These are phyloP conservation scores for Drosophila serrata DNA, from an alignment of 1,140 invertebrate genomes.

Conservation along the genomic window DNA sequence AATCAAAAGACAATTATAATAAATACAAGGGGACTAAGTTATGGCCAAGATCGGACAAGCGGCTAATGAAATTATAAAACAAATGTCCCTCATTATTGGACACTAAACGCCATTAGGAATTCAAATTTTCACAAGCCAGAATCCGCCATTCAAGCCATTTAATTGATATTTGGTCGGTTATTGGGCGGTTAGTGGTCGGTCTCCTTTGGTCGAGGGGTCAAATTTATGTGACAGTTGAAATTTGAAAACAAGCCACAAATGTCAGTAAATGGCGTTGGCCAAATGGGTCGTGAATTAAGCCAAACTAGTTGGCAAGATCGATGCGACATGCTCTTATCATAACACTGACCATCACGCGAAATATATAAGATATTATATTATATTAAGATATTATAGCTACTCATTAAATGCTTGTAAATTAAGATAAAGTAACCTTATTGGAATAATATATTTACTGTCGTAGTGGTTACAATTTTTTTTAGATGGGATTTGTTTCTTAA, in stretches of 20 bases:
- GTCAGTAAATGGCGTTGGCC: conserved; percentile 68
- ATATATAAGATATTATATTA: too few relatives aligned
- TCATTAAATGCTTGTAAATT: too few relatives aligned
- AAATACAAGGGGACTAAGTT: conserved; percentile 50
- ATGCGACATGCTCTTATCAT: conserved; percentile 36
- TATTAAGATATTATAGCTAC: too few relatives aligned
- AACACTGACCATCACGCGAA: conserved; percentile 10
- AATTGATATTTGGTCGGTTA: conserved; percentile 38
- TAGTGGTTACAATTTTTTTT: too few relatives aligned
- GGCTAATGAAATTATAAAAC: conserved; percentile 84
- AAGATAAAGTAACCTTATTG: too few relatives aligned
- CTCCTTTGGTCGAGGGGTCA: conserved; percentile 30
- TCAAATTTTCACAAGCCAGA: conserved; percentile 71
- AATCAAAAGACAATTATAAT: conserved; percentile 80
- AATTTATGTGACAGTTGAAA: conserved; percentile 81
- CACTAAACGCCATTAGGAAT: conserved; percentile 81
- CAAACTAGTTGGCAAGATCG: conserved; percentile 37
- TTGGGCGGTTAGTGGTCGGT: conserved; percentile 20
- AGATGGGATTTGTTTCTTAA: too few relatives aligned
- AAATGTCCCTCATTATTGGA: conserved; percentile 82
- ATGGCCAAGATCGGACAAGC: conserved; percentile 55
- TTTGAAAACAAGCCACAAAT: conserved; percentile 79
- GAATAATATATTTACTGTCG: too few relatives aligned
- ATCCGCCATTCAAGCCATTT: conserved; percentile 46
- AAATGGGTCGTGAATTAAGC: conserved; percentile 74